Conservation (phyloP, 1,140 invertebrate genomes). For the Formica selysi region DNA sequence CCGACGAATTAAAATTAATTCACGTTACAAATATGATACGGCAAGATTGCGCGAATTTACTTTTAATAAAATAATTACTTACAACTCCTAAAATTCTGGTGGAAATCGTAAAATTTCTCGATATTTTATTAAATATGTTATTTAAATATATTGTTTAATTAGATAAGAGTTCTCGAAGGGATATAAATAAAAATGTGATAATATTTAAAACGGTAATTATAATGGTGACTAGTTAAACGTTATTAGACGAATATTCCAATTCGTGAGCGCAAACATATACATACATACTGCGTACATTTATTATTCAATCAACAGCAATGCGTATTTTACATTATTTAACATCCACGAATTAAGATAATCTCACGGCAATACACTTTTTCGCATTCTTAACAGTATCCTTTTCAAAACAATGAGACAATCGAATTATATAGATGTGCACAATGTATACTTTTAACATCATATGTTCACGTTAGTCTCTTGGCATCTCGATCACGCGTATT, state of each 20-base stretch:
- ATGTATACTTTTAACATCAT: background rate
- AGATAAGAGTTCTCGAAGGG: background rate
- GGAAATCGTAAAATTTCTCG: background rate
- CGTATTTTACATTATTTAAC: conserved; percentile 5
- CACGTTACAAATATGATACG: background rate
- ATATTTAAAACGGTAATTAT: background rate
- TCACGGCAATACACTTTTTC: background rate
- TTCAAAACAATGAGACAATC: conserved; percentile 12
- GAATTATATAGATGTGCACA: background rate
- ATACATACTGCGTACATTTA: background rate
- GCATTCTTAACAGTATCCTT: conserved; percentile 5
- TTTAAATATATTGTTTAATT: background rate
- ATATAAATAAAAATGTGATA: background rate
- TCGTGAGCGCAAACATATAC: background rate
- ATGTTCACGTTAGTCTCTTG: conserved; percentile 28
- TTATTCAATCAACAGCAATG: conserved; percentile 18
- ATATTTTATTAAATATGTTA: background rate
- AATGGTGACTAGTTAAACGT: conserved; percentile 5
- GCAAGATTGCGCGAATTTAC: background rate
- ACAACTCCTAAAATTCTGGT: background rate
- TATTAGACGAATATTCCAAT: background rate
- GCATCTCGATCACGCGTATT: conserved; percentile 49
- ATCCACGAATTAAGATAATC: background rate
- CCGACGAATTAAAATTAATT: background rate
- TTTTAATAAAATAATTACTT: background rate